Conservation (phyloP, 2,888 invertebrate genomes). For the Heliconius ethilla region DNA sequence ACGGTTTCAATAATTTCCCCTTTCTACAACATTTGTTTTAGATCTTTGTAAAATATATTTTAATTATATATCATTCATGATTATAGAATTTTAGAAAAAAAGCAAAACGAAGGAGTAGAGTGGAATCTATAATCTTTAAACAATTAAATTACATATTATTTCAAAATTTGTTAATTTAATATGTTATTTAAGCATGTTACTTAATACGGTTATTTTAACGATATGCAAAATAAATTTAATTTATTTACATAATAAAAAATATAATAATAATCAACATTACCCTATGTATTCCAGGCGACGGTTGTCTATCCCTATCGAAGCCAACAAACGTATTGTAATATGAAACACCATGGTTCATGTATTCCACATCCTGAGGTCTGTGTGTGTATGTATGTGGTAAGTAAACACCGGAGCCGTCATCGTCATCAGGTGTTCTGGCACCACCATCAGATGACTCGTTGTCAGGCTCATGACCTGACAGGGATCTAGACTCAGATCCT, state of each 20-base stretch:
- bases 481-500: conserved; percentile 85
- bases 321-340: conserved; percentile 84
- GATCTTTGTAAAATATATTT: not conserved
- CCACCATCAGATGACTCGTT: conserved; percentile 89
- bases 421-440: conserved; percentile 85
- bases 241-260: not conserved
- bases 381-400: conserved; percentile 84
- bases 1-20: too few species aligned
- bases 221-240: conserved; percentile 37
- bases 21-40: not conserved
- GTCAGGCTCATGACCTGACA: conserved; percentile 88
- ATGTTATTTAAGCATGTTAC: too few species aligned
- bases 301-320: conserved; percentile 78
- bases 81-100: too few species aligned
- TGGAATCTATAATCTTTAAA: not conserved
- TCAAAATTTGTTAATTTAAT: not conserved
- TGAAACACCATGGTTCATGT: conserved; percentile 82
- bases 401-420: conserved; percentile 84
- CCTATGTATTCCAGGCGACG: conserved; percentile 74
- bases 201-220: not conserved
- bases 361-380: conserved; percentile 68
- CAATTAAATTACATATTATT: not conserved
- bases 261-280: conserved; percentile 50
- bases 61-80: too few species aligned
- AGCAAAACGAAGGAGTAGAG: not conserved